Base-by-base conservation (phyloP, 2,797 vertebrate species). In the Merluccius polli region DNA sequence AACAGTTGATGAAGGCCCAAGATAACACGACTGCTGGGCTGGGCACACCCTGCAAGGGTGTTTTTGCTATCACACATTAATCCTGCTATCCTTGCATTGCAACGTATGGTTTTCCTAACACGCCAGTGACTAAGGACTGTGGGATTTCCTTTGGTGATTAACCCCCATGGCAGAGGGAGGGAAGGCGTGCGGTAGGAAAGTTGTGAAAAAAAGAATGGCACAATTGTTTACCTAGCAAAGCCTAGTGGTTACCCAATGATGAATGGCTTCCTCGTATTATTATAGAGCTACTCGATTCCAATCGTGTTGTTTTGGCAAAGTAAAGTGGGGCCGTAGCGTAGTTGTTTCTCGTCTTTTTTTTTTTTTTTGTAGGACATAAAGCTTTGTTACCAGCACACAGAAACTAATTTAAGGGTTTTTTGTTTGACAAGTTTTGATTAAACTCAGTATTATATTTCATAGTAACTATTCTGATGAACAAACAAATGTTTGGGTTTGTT, bases 141-240 rank as follows among this genome's bases (percentile, higher is more conserved):
- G 72, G 87, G 91, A 87, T 91, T 92, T 92, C 92, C 89, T 90
- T 88, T 59, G 77, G 82, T 74, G 87, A 86, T 92, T 89, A 90
- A 87, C 82, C 86, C 84, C 30, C 67, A 30, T 12, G 24, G 24
- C 65, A 18, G 77, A 78, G 67, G 29, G 73, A 71, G 82, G 81
- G 77, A 89, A 85, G 83, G 80, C 85, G 89, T 76, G 88, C 77
- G 88, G 84, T 86, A 86, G 85, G 80, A 87, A 90, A 80, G 82
- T 87, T 91, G 87, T 89, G 82, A n/a, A 87, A 91, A 90, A 87
- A 81, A 82, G 73, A 73, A 88, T 90, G 85, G 78, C 74, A 89
- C 83, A 89, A 91, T 85, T 90, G 87, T 92, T 90, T 86, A 89
- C 86, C 76, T 87, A 78, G 80, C 73, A 35, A 72, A 79, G 84